These are phyloP conservation scores for Ctenopoma kingsleyae DNA, from an alignment of 2,797 vertebrate species.

Conservation along the genomic window DNA sequence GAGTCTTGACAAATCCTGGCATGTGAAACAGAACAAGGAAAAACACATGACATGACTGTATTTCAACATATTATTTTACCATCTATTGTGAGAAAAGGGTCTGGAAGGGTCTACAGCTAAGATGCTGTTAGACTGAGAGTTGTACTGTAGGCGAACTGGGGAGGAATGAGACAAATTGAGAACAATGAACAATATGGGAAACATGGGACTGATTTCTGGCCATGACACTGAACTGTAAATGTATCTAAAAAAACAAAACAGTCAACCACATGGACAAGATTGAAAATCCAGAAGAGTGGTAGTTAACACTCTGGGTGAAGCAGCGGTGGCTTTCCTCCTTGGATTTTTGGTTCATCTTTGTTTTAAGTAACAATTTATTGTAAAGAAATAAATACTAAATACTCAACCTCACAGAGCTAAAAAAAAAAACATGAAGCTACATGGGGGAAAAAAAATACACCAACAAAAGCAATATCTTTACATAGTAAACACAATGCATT, in stretches of 20 bases:
- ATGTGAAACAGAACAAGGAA: slow-evolving; percentile 50
- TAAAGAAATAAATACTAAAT: slow-evolving; percentile 82
- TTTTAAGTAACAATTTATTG: slow-evolving; percentile 67
- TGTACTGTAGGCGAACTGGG: slow-evolving; percentile 1
- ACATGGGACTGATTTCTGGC: slow-evolving; percentile 35
- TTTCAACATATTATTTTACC: slow-evolving; percentile 27
- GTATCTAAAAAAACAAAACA: slow-evolving; percentile 38
- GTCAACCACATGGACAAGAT: slow-evolving; percentile 15
- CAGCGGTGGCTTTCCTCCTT: slow-evolving; percentile 69
- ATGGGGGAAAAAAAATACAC: slow-evolving; percentile 43
- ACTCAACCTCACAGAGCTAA: slow-evolving; percentile 72
- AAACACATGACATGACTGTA: slow-evolving; percentile 29
- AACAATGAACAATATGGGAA: slow-evolving; percentile 3
- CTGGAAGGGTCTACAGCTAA: slow-evolving; percentile 42
- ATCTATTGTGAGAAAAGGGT: slow-evolving; percentile 25
- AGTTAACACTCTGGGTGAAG: slow-evolving; percentile 37
- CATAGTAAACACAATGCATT: slow-evolving; percentile 81
- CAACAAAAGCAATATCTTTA: slow-evolving; percentile 75
- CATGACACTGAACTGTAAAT: slow-evolving; percentile 56
- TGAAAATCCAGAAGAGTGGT: slow-evolving; percentile 40
- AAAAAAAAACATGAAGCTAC: slow-evolving; percentile 51
- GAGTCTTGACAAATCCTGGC: slow-evolving; percentile 73
- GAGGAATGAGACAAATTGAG: slow-evolving; percentile 7
- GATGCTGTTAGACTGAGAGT: slow-evolving; percentile 4
- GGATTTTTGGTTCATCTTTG: slow-evolving; percentile 78